These are phyloP conservation scores for Tricholaema leucomelas DNA, from an alignment of 2,113 vertebrate species.

Conservation along the genomic window DNA sequence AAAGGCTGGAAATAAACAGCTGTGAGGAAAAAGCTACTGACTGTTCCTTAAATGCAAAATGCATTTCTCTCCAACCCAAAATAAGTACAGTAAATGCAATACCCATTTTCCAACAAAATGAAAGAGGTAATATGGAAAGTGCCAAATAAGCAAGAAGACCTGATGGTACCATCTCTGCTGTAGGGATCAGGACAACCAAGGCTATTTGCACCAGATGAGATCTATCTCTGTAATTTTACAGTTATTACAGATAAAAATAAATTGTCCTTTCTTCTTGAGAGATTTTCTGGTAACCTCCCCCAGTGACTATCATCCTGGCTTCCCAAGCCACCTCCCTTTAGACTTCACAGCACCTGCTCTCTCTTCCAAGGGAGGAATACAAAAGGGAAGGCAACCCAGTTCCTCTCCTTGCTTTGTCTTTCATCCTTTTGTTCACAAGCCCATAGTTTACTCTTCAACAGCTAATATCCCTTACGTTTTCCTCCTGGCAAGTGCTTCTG, in stretches of 20 bases:
- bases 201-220: slow-evolving; percentile 11
- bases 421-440: neutral
- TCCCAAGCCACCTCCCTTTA: neutral
- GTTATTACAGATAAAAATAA: slow-evolving; percentile 29
- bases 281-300: slow-evolving; percentile 21
- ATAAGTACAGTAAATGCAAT: neutral
- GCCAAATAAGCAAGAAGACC: neutral
- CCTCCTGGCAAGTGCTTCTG: neutral
- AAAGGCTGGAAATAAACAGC: neutral
- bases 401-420: neutral
- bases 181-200: neutral
- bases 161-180: neutral
- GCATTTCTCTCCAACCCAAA: neutral
- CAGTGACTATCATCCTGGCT: neutral
- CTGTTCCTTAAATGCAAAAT: neutral
- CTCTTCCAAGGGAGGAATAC: neutral
- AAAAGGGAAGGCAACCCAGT: neutral
- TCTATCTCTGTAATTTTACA: neutral
- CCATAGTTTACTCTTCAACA: neutral
- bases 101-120: neutral
- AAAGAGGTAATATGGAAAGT: neutral
- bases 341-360: slow-evolving; percentile 5
- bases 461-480: neutral
- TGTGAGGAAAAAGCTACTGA: neutral
- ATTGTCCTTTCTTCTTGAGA: slow-evolving; percentile 24